Conservation (phyloP, 2,113 vertebrate species). For the Podocnemis expansa region DNA sequence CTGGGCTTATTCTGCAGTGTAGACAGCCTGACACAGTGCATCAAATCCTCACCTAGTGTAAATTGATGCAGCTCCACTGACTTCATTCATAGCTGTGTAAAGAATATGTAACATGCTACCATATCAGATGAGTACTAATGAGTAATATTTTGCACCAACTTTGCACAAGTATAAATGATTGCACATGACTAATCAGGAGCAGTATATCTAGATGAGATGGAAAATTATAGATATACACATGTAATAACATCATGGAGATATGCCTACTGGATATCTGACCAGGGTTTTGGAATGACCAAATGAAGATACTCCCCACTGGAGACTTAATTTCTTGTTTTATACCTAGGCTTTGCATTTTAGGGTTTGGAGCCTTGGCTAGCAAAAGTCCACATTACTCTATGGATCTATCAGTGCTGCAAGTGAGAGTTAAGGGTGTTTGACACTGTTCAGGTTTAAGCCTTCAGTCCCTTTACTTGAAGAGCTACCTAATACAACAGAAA, state of each 20-base stretch:
- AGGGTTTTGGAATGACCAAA: not conserved
- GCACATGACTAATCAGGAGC: not conserved
- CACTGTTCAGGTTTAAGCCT: not conserved
- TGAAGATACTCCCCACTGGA: not conserved
- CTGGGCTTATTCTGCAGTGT: too few relatives aligned
- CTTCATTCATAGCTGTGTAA: not conserved
- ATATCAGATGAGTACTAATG: not conserved
- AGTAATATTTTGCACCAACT: not conserved
- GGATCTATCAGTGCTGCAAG: not conserved
- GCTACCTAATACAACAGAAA: too few relatives aligned
- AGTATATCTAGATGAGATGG: not conserved
- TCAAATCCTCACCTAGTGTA: not conserved
- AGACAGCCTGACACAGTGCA: too few relatives aligned
- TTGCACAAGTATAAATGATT: not conserved
- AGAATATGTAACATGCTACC: not conserved
- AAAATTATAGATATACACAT: not conserved
- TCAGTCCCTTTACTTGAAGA: not conserved
- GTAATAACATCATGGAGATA: not conserved
- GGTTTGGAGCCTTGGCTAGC: too few relatives aligned
- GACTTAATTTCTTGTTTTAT: not conserved
- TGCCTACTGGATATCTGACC: not conserved
- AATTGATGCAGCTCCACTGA: not conserved
- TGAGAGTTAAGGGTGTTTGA: not conserved
- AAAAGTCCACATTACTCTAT: too few relatives aligned
- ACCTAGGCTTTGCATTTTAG: too few relatives aligned